A percentile compares a stretch with the other conserved stretches of the same genome.
phyloP scores from a whole-genome alignment of 2,113 vertebrate species.

The Struthio camelus region DNA sequence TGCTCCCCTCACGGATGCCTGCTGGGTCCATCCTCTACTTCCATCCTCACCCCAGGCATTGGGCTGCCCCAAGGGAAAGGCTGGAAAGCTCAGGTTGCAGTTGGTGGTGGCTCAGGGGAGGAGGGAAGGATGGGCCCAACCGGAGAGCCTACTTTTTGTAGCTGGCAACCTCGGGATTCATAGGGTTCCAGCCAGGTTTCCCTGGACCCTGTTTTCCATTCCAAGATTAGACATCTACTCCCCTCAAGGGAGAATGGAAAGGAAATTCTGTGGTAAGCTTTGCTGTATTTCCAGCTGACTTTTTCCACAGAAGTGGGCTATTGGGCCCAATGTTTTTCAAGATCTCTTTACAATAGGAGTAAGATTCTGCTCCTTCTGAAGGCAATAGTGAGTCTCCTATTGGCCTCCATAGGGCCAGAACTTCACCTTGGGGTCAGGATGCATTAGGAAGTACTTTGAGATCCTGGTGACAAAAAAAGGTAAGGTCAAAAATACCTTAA shows the following conservation, averaged over 20 bases:
- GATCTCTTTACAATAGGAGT: neutral
- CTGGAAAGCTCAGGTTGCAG: neutral
- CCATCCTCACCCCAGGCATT: neutral
- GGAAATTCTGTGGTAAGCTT: conserved; percentile 40
- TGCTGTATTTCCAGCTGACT: conserved; percentile 35
- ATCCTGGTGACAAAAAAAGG: neutral
- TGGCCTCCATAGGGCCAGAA: neutral
- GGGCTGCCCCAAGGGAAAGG: neutral
- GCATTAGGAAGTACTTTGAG: neutral
- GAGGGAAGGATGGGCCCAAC: neutral
- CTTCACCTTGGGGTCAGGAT: conserved; percentile 14
- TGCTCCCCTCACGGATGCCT: neutral
- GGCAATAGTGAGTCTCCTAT: neutral
- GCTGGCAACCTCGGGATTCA: neutral
- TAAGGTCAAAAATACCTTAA: neutral
- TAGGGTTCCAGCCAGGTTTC: neutral
- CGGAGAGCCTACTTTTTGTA: neutral
- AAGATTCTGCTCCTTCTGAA: neutral
- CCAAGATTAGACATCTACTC: conserved; percentile 15
- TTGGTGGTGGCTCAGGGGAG: neutral
- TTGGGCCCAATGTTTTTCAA: neutral
- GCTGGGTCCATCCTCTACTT: no score
- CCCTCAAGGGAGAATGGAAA: neutral
- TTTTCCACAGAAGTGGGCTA: conserved; percentile 29
- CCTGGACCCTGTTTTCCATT: neutral